phyloP scores from a whole-genome alignment of 2,888 invertebrate genomes.

The Archaeoteleia sp. region DNA sequence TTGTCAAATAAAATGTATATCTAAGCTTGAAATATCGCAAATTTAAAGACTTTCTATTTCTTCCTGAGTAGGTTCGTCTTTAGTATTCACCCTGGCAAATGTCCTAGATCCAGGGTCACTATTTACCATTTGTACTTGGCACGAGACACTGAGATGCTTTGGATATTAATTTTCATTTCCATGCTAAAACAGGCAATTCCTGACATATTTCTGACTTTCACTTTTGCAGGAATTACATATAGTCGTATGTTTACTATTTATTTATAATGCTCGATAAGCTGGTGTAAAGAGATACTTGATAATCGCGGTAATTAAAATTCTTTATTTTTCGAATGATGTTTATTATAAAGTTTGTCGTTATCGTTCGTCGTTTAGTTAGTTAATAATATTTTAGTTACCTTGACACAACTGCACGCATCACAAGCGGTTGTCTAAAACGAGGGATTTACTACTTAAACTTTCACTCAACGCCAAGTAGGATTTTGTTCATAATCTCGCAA shows the following conservation, averaged over 20 bases:
- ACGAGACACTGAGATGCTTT: constrained; percentile 38
- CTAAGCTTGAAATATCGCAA: constrained; percentile 17
- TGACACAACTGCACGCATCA: constrained; percentile 37
- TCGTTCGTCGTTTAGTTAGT: too few species aligned
- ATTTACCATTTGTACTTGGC: constrained; percentile 42
- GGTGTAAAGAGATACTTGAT: constrained; percentile 23
- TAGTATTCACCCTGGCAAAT: constrained; percentile 25
- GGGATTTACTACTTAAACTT: constrained; percentile 43
- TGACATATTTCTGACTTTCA: constrained; percentile 25
- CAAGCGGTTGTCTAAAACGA: constrained; percentile 22
- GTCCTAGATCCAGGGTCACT: constrained; percentile 41
- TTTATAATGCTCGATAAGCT: constrained; percentile 4
- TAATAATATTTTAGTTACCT: constrained; percentile 45
- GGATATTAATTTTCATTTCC: constrained; percentile 43
- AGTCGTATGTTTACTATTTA: too few species aligned
- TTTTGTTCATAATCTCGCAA: constrained; percentile 29
- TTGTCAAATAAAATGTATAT: too few species aligned
- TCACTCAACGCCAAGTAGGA: constrained; percentile 29
- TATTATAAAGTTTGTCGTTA: too few species aligned
- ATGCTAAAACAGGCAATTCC: constrained; percentile 21
- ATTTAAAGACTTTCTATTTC: constrained; percentile 26
- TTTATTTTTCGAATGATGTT: too few species aligned
- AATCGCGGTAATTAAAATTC: too few species aligned
- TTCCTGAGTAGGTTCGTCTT: constrained; percentile 13
- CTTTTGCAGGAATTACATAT: constrained; percentile 28